Percentiles rank a stretch among this genome's conserved stretches.
These are phyloP conservation scores for Rutilus rutilus DNA, from an alignment of 2,113 vertebrate genomes.

Conservation along the genomic window DNA sequence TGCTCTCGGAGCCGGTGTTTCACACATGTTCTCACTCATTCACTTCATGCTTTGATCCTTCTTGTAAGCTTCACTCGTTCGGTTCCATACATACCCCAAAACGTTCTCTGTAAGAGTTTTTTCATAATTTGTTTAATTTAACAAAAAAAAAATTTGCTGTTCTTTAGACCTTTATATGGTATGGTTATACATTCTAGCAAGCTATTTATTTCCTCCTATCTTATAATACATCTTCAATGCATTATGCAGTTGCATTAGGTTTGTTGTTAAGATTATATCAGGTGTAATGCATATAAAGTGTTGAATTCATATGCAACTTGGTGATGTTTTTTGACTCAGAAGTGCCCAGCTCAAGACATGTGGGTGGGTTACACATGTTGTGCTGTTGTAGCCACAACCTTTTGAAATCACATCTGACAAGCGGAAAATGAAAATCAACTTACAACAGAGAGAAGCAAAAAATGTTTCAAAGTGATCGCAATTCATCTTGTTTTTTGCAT, in stretches of 20 bases:
- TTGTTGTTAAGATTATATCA: not conserved
- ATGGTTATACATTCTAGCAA: not conserved
- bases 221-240: not conserved
- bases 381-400: conserved; percentile 52
- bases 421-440: conserved; percentile 44
- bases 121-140: not conserved
- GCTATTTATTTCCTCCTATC: not conserved
- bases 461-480: conserved; percentile 31
- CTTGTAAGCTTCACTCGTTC: conserved; percentile 5
- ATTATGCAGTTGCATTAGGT: not conserved
- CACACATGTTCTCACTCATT: conserved; percentile 60
- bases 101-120: not conserved
- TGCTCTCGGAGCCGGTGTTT: conserved; percentile 50
- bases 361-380: conserved; percentile 58
- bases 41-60: conserved; percentile 31
- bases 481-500: conserved; percentile 15
- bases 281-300: not conserved
- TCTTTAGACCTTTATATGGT: not conserved
- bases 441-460: conserved; percentile 32
- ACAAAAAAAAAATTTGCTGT: not conserved
- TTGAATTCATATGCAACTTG: conserved; percentile 5
- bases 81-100: not conserved
- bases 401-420: conserved; percentile 42
- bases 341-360: conserved; percentile 43
- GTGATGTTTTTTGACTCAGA: conserved; percentile 42